Base-by-base conservation (phyloP, 2,113 vertebrate genomes). In the Leptobrachium ailaonicum region DNA sequence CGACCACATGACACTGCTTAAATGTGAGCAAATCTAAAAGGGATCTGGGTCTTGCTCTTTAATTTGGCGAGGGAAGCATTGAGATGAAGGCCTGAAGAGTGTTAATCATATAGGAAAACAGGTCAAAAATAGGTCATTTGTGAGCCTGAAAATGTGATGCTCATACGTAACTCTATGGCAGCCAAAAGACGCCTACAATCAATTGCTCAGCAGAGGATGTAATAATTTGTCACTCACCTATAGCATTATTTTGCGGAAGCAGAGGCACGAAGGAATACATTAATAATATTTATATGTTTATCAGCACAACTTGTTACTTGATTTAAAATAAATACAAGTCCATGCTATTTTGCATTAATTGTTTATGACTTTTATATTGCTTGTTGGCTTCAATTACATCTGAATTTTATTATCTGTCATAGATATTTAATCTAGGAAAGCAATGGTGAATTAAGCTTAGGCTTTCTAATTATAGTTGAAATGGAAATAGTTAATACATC, bases 1-100 rank as follows among this genome's bases (percentile, higher is more conserved):
- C 83, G 84, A 90, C 90, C 89, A 90, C 88, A 89, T 92, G 89
- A 88, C 90, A 89, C 79, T 54, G 83, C 87, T 88, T 86, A 84
- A 92, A 89, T 91, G 91, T 90, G 89, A 93, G 88, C 90, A 90
- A 92, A 92, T 93, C 92, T 94, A 93, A 94, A 88, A 81, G 91
- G 91, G 90, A 93, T 90, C 88, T 84, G 66, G 89, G 87, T 85
- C 90, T 89, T 80, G 92, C 88, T 86, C 87, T 86, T 87, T 88
- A 88, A 88, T 90, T 90, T 88, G 86, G 86, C 82, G 86, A 87
- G 84, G 85, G 87, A 85, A 88, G 90, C 87, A 87, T 84, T 85
- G 85, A 20, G 83, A 87, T 80, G 76, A 75, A 75, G 69, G 72
- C 85, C 84, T 4, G 11, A 77, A 58, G 89, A 86, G 76, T 77